Conservation (phyloP, 2,888 invertebrate species). For the Clivina fossor region DNA sequence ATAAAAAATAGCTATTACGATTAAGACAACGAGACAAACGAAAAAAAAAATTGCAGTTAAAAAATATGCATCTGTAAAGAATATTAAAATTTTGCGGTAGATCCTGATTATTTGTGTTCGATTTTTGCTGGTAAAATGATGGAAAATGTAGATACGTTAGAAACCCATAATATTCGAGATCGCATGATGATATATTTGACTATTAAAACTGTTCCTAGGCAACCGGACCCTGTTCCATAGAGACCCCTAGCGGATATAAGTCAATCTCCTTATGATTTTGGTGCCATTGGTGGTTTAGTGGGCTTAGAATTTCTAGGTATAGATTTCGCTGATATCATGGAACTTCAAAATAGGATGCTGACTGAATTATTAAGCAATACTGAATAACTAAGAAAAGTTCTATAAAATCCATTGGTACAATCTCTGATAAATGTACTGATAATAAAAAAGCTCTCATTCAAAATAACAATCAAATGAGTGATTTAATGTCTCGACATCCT, state of each 20-base stretch:
- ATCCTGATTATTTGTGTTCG: slow-evolving; percentile 86
- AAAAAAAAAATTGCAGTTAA: slow-evolving; percentile 87
- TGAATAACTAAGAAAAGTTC: slow-evolving; percentile 82
- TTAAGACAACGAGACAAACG: slow-evolving; percentile 96
- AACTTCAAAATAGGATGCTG: slow-evolving; percentile 83
- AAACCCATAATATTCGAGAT: slow-evolving; percentile 89
- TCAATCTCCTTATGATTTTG: slow-evolving; percentile 17
- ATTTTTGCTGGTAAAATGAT: slow-evolving; percentile 99
- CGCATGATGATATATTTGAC: slow-evolving; percentile 95
- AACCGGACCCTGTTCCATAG: slow-evolving; percentile 58
- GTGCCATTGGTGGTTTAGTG: slow-evolving; percentile 62
- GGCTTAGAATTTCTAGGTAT: slow-evolving; percentile 75
- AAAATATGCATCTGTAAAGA: slow-evolving; percentile 82
- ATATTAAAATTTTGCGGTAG: slow-evolving; percentile 88
- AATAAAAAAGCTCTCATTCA: slow-evolving; percentile 87
- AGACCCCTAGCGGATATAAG: slow-evolving; percentile 60
- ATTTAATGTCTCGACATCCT: slow-evolving; percentile 93
- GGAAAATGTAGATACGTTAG: slow-evolving; percentile 89
- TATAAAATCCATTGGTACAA: slow-evolving; percentile 94
- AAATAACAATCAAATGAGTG: slow-evolving; percentile 94
- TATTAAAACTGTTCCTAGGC: slow-evolving; percentile 74
- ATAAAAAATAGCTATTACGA: slow-evolving; percentile 74
- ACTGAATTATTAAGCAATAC: slow-evolving; percentile 86
- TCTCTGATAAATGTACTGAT: slow-evolving; percentile 93
- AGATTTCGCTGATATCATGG: slow-evolving; percentile 76